Evolutionary conservation across 2,888 invertebrate species (phyloP).

Genomic region (Diarsia brunnea): DNA sequence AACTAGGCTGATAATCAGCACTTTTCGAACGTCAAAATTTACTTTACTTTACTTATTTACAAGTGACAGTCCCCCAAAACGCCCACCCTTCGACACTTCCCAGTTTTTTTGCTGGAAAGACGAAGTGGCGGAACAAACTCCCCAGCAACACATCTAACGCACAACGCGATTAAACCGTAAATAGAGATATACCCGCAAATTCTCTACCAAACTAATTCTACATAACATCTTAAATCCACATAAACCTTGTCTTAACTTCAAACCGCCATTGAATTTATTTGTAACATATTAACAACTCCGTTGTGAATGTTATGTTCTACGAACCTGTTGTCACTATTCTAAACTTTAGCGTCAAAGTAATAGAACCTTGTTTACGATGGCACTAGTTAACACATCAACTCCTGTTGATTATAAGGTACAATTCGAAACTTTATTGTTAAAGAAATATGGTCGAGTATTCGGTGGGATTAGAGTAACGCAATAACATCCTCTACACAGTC

Average conservation of each 20-base stretch:
- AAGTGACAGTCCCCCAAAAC: no score
- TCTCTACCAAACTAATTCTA: slow-evolving; percentile 17
- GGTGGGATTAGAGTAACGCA: background rate
- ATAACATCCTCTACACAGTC: slow-evolving; percentile 8
- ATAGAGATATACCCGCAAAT: background rate
- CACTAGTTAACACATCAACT: background rate
- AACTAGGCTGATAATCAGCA: no score
- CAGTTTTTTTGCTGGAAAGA: no score
- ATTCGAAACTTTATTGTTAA: background rate
- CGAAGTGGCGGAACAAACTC: no score
- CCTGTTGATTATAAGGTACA: background rate
- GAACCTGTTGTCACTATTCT: background rate
- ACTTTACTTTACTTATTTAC: no score
- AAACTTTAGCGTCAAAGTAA: background rate
- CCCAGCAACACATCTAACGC: no score
- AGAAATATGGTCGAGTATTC: background rate
- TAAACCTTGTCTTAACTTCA: slow-evolving; percentile 34
- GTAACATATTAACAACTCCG: slow-evolving; percentile 2
- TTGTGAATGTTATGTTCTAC: background rate
- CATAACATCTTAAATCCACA: background rate
- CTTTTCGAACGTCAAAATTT: no score
- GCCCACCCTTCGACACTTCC: no score
- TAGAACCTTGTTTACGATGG: background rate
- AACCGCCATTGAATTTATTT: slow-evolving; percentile 24
- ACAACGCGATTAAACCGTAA: no score